These are phyloP conservation scores for Micrasema minimum DNA, from an alignment of 1,140 invertebrate genomes.

Conservation along the genomic window DNA sequence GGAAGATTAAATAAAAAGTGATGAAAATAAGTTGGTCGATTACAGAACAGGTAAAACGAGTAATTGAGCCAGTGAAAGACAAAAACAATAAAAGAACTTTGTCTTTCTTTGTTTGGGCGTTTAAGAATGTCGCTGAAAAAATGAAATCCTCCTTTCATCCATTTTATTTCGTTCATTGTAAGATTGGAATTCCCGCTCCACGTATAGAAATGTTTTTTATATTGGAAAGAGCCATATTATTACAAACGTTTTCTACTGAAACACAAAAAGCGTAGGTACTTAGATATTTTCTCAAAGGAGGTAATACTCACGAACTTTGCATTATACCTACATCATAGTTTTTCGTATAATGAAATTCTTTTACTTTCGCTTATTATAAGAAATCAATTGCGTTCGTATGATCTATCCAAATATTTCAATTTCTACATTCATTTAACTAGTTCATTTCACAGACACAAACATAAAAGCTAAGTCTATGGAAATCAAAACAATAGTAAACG, in stretches of 20 bases:
- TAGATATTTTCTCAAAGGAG: too few relatives aligned
- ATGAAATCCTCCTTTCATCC: conserved; percentile 31
- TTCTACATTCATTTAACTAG: too few relatives aligned
- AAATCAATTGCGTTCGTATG: too few relatives aligned
- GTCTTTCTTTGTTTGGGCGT: conserved; percentile 30
- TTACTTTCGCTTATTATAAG: too few relatives aligned
- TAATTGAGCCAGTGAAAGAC: conserved; percentile 40
- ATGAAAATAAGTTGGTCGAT: neutral
- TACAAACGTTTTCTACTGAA: too few relatives aligned
- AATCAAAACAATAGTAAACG: conserved; percentile 22
- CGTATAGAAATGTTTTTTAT: neutral
- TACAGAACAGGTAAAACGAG: conserved; percentile 39
- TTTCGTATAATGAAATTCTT: too few relatives aligned
- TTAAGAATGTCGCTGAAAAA: conserved; percentile 43
- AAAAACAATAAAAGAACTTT: conserved; percentile 25
- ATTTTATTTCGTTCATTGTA: neutral
- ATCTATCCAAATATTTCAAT: too few relatives aligned
- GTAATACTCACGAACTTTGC: too few relatives aligned
- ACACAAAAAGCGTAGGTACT: too few relatives aligned
- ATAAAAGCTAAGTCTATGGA: conserved; percentile 6
- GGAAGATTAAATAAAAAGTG: conserved; percentile 9
- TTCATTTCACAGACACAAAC: too few relatives aligned
- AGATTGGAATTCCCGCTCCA: neutral
- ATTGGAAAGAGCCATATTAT: too few relatives aligned
- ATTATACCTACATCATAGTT: too few relatives aligned